Evolutionary conservation across 2,113 vertebrate genomes (phyloP).

Genomic region (Dasypus novemcinctus): DNA sequence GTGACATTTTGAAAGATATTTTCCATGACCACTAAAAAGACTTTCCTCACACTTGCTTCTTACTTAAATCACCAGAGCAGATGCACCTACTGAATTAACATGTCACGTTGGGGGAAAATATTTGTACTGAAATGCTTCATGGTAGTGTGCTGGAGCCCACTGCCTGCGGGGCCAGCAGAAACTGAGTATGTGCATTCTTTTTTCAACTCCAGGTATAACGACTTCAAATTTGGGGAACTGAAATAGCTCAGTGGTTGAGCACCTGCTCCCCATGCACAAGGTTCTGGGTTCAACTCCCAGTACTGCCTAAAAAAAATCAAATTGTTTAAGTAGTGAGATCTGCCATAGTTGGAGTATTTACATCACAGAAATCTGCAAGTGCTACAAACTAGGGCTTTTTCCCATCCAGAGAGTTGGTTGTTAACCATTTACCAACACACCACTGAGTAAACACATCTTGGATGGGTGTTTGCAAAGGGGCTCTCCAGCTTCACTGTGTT

Average conservation of each 20-base stretch:
- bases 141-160: background rate
- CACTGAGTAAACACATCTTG: too few relatives aligned
- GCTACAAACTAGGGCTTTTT: background rate
- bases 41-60: background rate
- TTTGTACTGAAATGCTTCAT: background rate
- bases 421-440: background rate
- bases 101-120: background rate
- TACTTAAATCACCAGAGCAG: background rate
- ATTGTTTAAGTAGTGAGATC: background rate
- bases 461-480: background rate
- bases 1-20: background rate
- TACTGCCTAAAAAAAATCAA: too few relatives aligned
- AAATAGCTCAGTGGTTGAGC: too few relatives aligned
- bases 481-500: background rate
- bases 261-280: too few relatives aligned
- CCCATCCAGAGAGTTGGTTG: background rate
- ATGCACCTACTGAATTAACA: background rate
- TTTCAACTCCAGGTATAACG: background rate
- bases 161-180: background rate
- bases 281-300: too few relatives aligned
- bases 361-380: background rate
- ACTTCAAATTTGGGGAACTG: too few relatives aligned
- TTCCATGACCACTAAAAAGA: background rate
- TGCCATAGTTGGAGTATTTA: background rate
- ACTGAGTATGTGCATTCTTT: background rate